Conservation (phyloP, 2,113 vertebrate species). For the Ammodytes marinus region DNA sequence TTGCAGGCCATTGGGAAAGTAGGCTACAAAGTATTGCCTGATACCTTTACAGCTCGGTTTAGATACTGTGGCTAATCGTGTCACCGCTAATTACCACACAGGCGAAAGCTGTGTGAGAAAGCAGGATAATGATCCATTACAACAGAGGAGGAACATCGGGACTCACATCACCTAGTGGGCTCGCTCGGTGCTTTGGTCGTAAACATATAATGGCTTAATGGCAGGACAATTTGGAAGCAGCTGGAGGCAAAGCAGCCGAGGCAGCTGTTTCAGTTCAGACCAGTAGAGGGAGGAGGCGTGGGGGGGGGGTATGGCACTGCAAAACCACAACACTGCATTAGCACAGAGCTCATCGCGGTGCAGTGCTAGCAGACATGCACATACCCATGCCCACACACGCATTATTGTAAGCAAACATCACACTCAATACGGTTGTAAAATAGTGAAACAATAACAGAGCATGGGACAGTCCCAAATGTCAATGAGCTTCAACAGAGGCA, state of each 20-base stretch:
- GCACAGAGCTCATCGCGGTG: constrained; percentile 36
- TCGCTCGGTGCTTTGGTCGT: constrained; percentile 71
- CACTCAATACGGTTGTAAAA: constrained; percentile 5
- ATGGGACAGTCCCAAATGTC: constrained; percentile 8
- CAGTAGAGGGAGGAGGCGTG: constrained; percentile 27
- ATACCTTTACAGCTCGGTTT: constrained; percentile 34
- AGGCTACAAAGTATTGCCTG: neutral
- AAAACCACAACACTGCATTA: constrained; percentile 54
- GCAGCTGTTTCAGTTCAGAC: constrained; percentile 83
- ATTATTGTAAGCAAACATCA: constrained; percentile 21
- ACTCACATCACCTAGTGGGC: constrained; percentile 71
- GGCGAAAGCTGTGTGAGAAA: constrained; percentile 52
- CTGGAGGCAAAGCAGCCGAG: constrained; percentile 79
- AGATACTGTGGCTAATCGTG: constrained; percentile 52
- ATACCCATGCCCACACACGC: constrained; percentile 19
- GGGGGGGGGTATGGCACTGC: neutral
- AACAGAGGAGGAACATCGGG: constrained; percentile 63
- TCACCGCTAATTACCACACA: constrained; percentile 53
- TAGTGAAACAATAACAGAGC: neutral
- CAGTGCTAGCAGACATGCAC: constrained; percentile 18
- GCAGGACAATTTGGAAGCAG: constrained; percentile 84
- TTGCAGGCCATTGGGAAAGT: constrained; percentile 25
- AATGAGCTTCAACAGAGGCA: constrained; percentile 6
- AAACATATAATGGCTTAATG: constrained; percentile 86
- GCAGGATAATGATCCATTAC: constrained; percentile 66